Conservation (phyloP, 92 coral and sea anemone genomes). For the Zoanthus sociatus region DNA sequence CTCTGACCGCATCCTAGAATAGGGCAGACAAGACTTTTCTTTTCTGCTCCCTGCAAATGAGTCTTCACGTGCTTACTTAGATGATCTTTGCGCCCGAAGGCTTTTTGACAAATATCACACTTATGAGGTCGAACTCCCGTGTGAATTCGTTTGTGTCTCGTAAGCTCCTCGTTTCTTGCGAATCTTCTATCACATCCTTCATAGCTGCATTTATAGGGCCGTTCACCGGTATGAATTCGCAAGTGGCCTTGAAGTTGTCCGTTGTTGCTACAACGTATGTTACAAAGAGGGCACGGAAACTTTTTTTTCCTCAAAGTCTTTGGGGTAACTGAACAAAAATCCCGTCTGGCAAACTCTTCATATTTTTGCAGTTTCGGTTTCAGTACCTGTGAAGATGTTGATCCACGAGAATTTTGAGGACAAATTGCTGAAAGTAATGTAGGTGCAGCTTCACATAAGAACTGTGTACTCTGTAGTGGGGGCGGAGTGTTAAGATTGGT, state of each 20-base stretch:
- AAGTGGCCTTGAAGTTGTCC: constrained; percentile 94
- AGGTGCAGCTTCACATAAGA: constrained; percentile 57
- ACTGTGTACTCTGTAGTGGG: constrained; percentile 61
- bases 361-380: constrained; percentile 49
- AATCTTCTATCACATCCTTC: constrained; percentile 91
- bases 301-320: constrained; percentile 80
- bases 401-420: constrained; percentile 2
- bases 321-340: constrained; percentile 47
- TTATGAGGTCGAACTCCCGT: constrained; percentile 94
- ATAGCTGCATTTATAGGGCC: constrained; percentile 77
- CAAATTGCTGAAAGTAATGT: constrained; percentile 54
- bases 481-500: constrained; percentile 76
- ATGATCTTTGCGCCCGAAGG: constrained; percentile 94
- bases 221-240: constrained; percentile 93
- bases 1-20: constrained; percentile 85
- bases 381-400: not conserved
- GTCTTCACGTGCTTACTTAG: constrained; percentile 92
- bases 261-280: constrained; percentile 92
- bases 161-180: constrained; percentile 94
- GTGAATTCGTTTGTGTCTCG: constrained; percentile 92
- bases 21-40: constrained; percentile 77
- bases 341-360: constrained; percentile 55
- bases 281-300: constrained; percentile 92
- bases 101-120: constrained; percentile 87
- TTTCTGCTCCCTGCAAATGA: constrained; percentile 84